A percentile compares a stretch with the other conserved stretches of the same genome.
Conservation (phyloP, 64 coral and sea anemone species). For the Exaiptasia diaphana region DNA sequence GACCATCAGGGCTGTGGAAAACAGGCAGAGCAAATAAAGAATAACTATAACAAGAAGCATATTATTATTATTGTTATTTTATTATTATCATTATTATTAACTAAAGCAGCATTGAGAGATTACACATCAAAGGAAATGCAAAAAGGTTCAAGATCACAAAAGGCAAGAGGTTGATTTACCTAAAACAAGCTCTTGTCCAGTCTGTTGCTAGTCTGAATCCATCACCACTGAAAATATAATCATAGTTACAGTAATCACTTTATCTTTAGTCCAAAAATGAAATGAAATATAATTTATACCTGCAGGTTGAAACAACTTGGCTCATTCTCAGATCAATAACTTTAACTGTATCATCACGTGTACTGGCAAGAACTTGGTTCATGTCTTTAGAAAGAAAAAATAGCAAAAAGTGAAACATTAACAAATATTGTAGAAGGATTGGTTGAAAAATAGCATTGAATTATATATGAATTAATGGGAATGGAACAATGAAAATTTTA, state of each 20-base stretch:
- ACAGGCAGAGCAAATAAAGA: background rate
- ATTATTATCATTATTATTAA: too few relatives aligned
- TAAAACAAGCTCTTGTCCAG: conserved; percentile 86
- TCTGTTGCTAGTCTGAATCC: conserved; percentile 90
- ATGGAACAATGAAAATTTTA: too few relatives aligned
- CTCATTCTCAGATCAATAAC: conserved; percentile 90
- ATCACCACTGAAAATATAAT: conserved; percentile 54
- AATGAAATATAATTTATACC: background rate
- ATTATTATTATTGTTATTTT: too few relatives aligned
- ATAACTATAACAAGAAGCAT: background rate
- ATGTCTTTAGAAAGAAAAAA: conserved; percentile 41
- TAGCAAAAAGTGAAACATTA: too few relatives aligned
- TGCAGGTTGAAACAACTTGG: conserved; percentile 76
- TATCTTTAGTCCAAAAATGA: background rate
- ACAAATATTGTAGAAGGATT: too few relatives aligned
- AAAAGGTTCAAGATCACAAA: too few relatives aligned
- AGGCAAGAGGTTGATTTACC: conserved; percentile 29
- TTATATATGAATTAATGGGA: too few relatives aligned
- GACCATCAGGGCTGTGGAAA: conserved; percentile 79
- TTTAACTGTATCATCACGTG: conserved; percentile 89
- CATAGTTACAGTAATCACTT: background rate
- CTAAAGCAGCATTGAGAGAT: too few relatives aligned
- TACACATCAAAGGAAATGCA: background rate
- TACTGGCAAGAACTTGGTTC: conserved; percentile 80
- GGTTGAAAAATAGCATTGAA: too few relatives aligned